Base-by-base conservation (phyloP, 1,140 invertebrate species). In the Adoxophyes honmai region DNA sequence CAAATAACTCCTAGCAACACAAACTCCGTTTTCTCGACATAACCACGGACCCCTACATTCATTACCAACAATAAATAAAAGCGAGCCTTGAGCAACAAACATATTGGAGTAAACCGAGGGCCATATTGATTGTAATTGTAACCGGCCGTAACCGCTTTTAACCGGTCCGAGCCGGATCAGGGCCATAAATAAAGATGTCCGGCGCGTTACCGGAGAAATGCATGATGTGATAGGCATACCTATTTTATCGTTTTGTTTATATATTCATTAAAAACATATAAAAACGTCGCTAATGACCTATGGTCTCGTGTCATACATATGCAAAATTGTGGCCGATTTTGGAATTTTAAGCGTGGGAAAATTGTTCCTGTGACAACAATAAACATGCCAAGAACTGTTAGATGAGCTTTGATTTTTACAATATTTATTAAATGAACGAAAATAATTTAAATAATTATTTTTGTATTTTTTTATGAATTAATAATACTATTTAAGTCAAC, bases 101-200 rank as follows among this genome's bases (percentile, higher is more conserved):
- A 54, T 51, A 56, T 56, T 53, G 53, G 62, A 56, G 55, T 42
- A 39, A 48, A 48, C 51, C 44, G 36, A 28, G 35, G 55, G 57
- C 44, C 39, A 57, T 66, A 59, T 66, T 66, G 61, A 62, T 66
- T 66, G 64, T 66, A 66, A 66, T 62, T 48, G 64, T 52, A 54
- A 53, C 59, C 57, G 39, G 59, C 14, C 39, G 8, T 44, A 44
- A 14, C 39, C 39, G 15, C 14, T 44, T 44, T 15, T 10, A 18
- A 18, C 39, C 39, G 18, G 14, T 44, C 18, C 16, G 2, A 44
- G 18, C 39, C 39, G 16, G 39, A 21, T 44, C 39, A 14, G 21
- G 21, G 8, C 18, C 39, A 16, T 44, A 44, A 44, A 44, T 44
- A 9, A 18, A 44, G 14, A 10, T 4, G 39, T 39, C 7, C 8